Conservation (phyloP, 37 sponge, comb jelly and placozoan genomes). For the Corticium candelabrum region DNA sequence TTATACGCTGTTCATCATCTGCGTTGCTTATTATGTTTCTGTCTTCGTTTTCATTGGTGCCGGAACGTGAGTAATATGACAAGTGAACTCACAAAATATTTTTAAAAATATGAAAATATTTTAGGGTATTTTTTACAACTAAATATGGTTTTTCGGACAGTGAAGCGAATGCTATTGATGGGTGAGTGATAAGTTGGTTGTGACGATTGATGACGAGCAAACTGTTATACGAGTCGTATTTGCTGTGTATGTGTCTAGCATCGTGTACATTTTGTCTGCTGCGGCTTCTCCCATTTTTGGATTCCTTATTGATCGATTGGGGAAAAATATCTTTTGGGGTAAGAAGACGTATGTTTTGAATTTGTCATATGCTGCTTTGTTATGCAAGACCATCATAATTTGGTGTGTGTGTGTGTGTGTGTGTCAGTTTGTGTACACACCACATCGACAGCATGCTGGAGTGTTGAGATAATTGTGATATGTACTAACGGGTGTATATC, state of each 20-base stretch:
- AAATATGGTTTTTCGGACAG: constrained; percentile 1
- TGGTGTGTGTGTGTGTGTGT: too few species aligned
- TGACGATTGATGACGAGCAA: too few species aligned
- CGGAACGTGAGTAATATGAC: constrained; percentile 53
- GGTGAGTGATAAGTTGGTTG: too few species aligned
- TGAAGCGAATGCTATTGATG: constrained; percentile 7
- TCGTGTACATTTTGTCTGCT: constrained; percentile 86
- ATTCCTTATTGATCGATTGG: constrained; percentile 66
- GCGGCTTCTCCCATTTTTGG: constrained; percentile 79
- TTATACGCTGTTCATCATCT: constrained; percentile 88
- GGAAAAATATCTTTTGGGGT: constrained; percentile 83
- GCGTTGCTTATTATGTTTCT: constrained; percentile 90
- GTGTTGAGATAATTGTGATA: too few species aligned
- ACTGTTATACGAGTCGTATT: too few species aligned
- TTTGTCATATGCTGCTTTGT: too few species aligned
- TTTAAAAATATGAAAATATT: background rate
- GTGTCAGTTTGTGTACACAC: too few species aligned
- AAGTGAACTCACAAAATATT: background rate
- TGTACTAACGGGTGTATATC: too few species aligned
- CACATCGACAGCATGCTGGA: too few species aligned
- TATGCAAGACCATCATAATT: too few species aligned
- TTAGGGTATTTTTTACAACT: constrained; percentile 3
- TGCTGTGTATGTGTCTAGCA: too few species aligned
- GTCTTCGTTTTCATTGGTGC: constrained; percentile 92
- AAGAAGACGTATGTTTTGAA: constrained; percentile 30